Base-by-base conservation (phyloP, 2,113 vertebrate genomes). In the Cyprinodon brontotheroides region DNA sequence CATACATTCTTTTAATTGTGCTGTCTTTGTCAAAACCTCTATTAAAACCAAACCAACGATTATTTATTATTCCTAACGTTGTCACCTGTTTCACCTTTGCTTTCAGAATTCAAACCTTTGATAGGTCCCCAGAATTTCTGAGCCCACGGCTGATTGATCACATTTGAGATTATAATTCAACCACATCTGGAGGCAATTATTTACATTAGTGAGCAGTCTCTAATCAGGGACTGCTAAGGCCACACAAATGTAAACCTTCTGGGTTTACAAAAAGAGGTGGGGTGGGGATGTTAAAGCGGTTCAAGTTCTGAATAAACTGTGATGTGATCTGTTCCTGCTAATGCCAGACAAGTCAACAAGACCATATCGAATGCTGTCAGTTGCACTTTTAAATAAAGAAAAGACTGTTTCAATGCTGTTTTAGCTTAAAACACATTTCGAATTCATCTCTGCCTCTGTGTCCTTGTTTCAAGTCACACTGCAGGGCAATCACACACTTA, bases 151-250 rank as follows among this genome's bases (percentile, higher is more conserved):
- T 86, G 85, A 92, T 72, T 40, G 72, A 76, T 89, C 79, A 79
- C 89, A 87, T 75, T 82, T 85, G 83, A 13, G 7, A 29, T 4
- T 4, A 67, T 43, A 79, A 48, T 82, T 69, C 41, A 41, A 47
- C 65, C 75, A 80, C 90, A 93, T 93, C 91, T 93, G 92, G 88
- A 65, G 87, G 2, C 89, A 37, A 79, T 93, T 91, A 93, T 90
- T 91, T 74, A 80, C 85, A 86, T 87, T 80, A 86, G 79, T 43
- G 0, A 61, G 78, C 12, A 43, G 71, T 64, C 78, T 90, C 81
- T 91, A 93, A 93, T 93, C 90, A 93, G 67, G 86, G 78, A 77
- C 65, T 59, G 29, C 72, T 48, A 60, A 71, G 80, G 86, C 88
- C 88, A 83, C 86, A 78, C 69, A 79, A 70, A 86, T 67, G 41